phyloP scores from a whole-genome alignment of 2,888 invertebrate genomes.

The Fragum whitleyi region DNA sequence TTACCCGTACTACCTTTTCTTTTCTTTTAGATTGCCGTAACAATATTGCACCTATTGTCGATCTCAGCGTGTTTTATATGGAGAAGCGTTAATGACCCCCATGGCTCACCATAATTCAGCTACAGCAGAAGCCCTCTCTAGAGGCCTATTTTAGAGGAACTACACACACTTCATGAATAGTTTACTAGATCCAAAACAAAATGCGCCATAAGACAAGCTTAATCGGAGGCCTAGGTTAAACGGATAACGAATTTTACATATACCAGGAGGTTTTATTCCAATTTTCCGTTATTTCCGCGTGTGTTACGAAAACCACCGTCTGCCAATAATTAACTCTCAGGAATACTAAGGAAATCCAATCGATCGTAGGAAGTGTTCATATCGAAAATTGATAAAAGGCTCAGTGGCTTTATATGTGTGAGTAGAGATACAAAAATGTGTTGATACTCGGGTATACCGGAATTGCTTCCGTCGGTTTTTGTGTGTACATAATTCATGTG shows the following conservation, averaged over 20 bases:
- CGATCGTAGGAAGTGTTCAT: slow-evolving; percentile 12
- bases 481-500: slow-evolving; percentile 15
- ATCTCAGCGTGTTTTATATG: no score
- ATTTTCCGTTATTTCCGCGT: neutral
- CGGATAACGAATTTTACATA: slow-evolving; percentile 4
- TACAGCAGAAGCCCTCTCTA: neutral
- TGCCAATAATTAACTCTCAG: neutral
- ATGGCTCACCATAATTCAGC: no score
- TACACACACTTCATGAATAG: slow-evolving; percentile 40
- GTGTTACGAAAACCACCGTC: neutral
- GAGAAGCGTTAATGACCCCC: no score
- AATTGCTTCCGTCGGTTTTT: neutral
- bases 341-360: neutral
- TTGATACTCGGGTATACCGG: neutral
- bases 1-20: no score
- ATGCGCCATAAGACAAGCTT: slow-evolving; percentile 32
- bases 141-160: neutral
- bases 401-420: slow-evolving; percentile 15
- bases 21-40: no score
- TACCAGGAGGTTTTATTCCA: neutral
- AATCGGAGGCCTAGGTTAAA: slow-evolving; percentile 15
- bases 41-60: no score
- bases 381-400: slow-evolving; percentile 25
- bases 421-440: slow-evolving; percentile 9
- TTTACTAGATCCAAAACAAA: slow-evolving; percentile 25